Conservation (phyloP, 2,113 vertebrate species). For the Asarcornis scutulata region DNA sequence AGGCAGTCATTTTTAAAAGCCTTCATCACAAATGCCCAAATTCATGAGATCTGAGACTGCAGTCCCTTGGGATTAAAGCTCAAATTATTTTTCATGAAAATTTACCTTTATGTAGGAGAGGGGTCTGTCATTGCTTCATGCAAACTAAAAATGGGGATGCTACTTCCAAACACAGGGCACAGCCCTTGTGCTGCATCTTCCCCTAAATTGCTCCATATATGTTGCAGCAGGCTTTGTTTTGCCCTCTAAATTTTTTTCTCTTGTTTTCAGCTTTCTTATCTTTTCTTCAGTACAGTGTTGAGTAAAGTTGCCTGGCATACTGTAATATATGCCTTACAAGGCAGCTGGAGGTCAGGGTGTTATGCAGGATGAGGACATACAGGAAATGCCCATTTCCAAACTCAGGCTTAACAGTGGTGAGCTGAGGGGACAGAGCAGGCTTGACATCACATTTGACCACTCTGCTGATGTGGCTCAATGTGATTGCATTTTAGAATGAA, state of each 20-base stretch:
- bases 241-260: not conserved
- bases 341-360: not conserved
- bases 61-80: not conserved
- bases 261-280: not conserved
- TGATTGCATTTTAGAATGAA: not conserved
- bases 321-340: not conserved
- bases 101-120: not conserved
- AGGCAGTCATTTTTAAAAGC: not conserved
- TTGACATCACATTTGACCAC: not conserved
- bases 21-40: not conserved
- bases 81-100: not conserved
- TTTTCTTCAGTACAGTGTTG: not conserved
- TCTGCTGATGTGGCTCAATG: accelerated
- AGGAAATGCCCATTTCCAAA: not conserved
- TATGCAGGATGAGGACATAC: not conserved
- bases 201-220: not conserved
- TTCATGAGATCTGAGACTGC: not conserved
- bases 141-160: not conserved
- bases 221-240: not conserved
- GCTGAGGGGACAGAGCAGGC: not conserved
- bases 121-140: not conserved
- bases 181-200: not conserved
- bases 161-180: accelerated
- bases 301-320: not conserved
- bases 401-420: not conserved